Conservation (phyloP, 2,888 invertebrate genomes). For the Glomeris marginata region DNA sequence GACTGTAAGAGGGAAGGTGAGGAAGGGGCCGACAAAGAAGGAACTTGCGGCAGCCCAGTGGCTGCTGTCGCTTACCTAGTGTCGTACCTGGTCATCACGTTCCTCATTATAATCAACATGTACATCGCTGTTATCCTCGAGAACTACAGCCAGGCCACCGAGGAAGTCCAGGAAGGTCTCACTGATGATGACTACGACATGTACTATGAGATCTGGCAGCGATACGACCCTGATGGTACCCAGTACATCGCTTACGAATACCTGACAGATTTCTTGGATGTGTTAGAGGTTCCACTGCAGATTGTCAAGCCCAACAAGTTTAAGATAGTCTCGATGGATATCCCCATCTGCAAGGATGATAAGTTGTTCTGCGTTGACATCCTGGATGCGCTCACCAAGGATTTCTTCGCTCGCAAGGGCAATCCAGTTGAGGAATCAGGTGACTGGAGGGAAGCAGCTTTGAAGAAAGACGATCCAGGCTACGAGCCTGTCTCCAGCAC, state of each 20-base stretch:
- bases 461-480: slow-evolving; percentile 68
- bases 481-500: slow-evolving; percentile 92
- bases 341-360: slow-evolving; percentile 92
- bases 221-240: slow-evolving; percentile 94
- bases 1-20: slow-evolving; percentile 63
- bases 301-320: slow-evolving; percentile 98
- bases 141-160: slow-evolving; percentile 96
- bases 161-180: slow-evolving; percentile 57
- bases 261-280: slow-evolving; percentile 87
- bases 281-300: slow-evolving; percentile 89
- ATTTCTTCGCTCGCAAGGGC: slow-evolving; percentile 94
- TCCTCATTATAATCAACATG: slow-evolving; percentile 99
- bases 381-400: slow-evolving; percentile 92
- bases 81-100: slow-evolving; percentile 93
- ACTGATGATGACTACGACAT: slow-evolving; percentile 99
- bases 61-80: slow-evolving; percentile 90
- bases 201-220: slow-evolving; percentile 99
- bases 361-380: slow-evolving; percentile 98
- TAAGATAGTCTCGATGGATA: slow-evolving; percentile 97
- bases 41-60: slow-evolving; percentile 79
- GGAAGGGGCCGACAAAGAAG: slow-evolving; percentile 13
- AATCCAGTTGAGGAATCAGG: slow-evolving; percentile 86
- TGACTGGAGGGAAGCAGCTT: slow-evolving; percentile 63
- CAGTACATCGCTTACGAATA: slow-evolving; percentile 93
- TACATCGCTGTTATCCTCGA: slow-evolving; percentile 99